These are phyloP conservation scores for Calephelis nemesis DNA, from an alignment of 1,140 invertebrate species.

Conservation along the genomic window DNA sequence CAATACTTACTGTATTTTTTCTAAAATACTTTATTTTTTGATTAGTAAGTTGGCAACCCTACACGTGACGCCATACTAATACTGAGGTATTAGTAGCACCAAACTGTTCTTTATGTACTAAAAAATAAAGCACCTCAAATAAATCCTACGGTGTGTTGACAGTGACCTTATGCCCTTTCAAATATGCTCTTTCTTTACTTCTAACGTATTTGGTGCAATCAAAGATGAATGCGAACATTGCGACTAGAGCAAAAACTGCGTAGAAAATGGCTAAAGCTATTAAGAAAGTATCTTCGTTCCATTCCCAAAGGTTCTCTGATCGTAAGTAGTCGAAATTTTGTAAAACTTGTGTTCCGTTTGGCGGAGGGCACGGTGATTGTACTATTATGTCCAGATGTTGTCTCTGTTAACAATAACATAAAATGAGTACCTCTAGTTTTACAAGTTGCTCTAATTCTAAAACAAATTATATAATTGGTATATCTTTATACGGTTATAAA, in stretches of 20 bases:
- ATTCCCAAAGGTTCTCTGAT: conserved; percentile 68
- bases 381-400: conserved; percentile 91
- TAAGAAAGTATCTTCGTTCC: conserved; percentile 79
- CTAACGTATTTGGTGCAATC: conserved; percentile 79
- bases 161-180: conserved; percentile 72
- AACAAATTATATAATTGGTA: background rate
- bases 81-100: conserved; percentile 25
- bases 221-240: conserved; percentile 80
- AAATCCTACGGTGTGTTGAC: conserved; percentile 64
- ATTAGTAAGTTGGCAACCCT: too few species aligned
- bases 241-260: conserved; percentile 79
- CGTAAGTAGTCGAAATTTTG: conserved; percentile 79
- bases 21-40: too few species aligned
- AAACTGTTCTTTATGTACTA: background rate
- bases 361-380: conserved; percentile 86
- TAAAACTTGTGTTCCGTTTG: conserved; percentile 87
- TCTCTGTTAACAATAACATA: conserved; percentile 75
- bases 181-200: conserved; percentile 51
- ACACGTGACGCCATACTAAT: conserved; percentile 3
- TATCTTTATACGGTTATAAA: background rate
- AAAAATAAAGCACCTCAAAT: conserved; percentile 22
- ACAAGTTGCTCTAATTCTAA: too few species aligned
- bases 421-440: background rate
- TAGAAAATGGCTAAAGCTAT: conserved; percentile 81
- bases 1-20: background rate